Evolutionary conservation across 2,888 invertebrate species (phyloP).

Genomic region (Dynastes hyllus): DNA sequence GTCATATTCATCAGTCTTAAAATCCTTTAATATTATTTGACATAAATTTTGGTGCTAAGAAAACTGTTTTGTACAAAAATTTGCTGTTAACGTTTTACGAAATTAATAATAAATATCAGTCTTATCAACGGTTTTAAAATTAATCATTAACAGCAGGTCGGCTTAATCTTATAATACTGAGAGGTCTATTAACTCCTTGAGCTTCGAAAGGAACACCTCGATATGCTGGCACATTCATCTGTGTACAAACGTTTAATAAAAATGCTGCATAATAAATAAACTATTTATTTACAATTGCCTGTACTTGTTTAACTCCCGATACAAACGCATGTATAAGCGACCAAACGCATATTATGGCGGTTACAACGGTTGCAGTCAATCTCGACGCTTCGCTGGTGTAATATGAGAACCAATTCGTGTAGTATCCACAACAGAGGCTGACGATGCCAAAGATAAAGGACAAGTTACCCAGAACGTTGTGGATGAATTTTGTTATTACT

Average conservation of each 20-base stretch:
- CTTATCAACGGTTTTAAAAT: not conserved
- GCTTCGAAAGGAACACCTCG: slow-evolving; percentile 44
- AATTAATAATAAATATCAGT: not conserved
- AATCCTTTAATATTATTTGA: not conserved
- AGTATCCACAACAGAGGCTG: slow-evolving; percentile 64
- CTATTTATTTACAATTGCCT: slow-evolving; percentile 53
- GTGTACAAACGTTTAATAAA: slow-evolving; percentile 40
- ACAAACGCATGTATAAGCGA: slow-evolving; percentile 62
- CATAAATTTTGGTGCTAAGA: not conserved
- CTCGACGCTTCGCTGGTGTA: slow-evolving; percentile 61
- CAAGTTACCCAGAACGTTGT: slow-evolving; percentile 65
- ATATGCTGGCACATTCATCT: slow-evolving; percentile 48
- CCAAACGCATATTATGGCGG: slow-evolving; percentile 62
- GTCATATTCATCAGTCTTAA: slow-evolving; percentile 10
- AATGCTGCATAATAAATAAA: slow-evolving; percentile 40
- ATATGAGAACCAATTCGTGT: slow-evolving; percentile 64
- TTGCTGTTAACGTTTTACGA: not conserved
- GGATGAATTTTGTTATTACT: slow-evolving; percentile 63
- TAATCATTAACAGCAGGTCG: not conserved
- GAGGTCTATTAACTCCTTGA: slow-evolving; percentile 50
- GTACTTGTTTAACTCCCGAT: slow-evolving; percentile 60
- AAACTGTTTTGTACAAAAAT: slow-evolving; percentile 17
- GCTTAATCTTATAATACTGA: slow-evolving; percentile 44
- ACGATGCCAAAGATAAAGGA: slow-evolving; percentile 65
- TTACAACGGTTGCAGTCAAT: slow-evolving; percentile 61